phyloP scores from a whole-genome alignment of 64 coral and sea anemone genomes.

The Anthopleura sola region DNA sequence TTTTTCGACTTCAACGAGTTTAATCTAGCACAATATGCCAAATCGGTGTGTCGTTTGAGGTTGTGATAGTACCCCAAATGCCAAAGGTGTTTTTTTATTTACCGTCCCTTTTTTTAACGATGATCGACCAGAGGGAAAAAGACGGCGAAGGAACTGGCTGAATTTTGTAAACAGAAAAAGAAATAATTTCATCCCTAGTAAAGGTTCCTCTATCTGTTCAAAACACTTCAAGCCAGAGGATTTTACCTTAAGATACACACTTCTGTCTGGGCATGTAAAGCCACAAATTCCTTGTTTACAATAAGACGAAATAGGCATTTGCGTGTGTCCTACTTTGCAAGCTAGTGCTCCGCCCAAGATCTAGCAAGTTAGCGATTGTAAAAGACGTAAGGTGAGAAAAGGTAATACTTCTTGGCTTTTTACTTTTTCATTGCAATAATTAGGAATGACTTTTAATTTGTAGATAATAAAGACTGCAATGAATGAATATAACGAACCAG shows the following conservation, averaged over 20 bases:
- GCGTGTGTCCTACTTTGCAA: slow-evolving; percentile 22
- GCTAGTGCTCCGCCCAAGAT: neutral
- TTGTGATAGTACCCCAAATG: slow-evolving; percentile 1
- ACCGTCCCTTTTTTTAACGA: slow-evolving; percentile 14
- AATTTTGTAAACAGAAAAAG: slow-evolving; percentile 33
- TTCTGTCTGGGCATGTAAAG: slow-evolving; percentile 8
- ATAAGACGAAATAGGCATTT: slow-evolving; percentile 21
- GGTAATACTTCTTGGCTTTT: neutral
- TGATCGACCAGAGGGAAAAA: slow-evolving; percentile 10
- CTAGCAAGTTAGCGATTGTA: neutral
- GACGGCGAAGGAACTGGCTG: slow-evolving; percentile 19
- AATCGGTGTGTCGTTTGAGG: slow-evolving; percentile 19
- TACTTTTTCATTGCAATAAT: too few species aligned
- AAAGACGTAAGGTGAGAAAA: slow-evolving; percentile 18
- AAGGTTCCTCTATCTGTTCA: neutral
- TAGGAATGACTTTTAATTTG: too few species aligned
- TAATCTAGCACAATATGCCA: neutral
- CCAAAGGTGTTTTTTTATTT: slow-evolving; percentile 6
- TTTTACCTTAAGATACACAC: neutral
- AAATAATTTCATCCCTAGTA: neutral
- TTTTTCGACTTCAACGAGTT: too few species aligned
- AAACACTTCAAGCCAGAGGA: slow-evolving; percentile 31
- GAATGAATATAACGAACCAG: too few species aligned
- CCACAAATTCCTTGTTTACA: neutral
- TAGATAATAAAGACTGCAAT: neutral